Percentiles rank a stretch among this genome's conserved stretches.
phyloP scores from a whole-genome alignment of 2,113 vertebrate species.

The Campylorhamphus procurvoides region DNA sequence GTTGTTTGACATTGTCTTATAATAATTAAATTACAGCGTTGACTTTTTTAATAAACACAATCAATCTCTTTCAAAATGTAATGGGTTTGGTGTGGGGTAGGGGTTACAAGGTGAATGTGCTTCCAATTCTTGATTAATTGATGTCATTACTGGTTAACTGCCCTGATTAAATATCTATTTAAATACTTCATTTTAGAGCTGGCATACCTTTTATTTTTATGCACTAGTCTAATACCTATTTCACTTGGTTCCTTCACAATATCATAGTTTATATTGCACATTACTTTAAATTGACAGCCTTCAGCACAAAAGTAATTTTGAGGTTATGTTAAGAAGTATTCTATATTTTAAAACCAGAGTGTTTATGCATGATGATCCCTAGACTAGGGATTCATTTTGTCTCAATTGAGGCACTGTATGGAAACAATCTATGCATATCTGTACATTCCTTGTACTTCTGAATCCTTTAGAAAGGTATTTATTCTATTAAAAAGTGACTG shows the following conservation, averaged over 20 bases:
- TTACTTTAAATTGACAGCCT: not conserved
- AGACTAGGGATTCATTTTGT: not conserved
- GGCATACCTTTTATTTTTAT: conserved; percentile 27
- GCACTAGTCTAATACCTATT: not conserved
- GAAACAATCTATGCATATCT: not conserved
- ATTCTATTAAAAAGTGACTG: not conserved
- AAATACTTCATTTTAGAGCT: conserved; percentile 36
- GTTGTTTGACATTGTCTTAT: conserved; percentile 62
- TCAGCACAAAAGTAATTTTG: not conserved
- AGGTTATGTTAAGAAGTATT: not conserved
- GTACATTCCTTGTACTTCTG: not conserved
- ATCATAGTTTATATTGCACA: not conserved
- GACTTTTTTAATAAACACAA: conserved; percentile 54
- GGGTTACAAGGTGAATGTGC: conserved; percentile 60
- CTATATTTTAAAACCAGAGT: not conserved
- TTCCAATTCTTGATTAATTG: conserved; percentile 74
- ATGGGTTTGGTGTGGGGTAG: conserved; percentile 28
- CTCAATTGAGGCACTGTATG: not conserved
- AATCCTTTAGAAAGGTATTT: not conserved
- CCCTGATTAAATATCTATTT: conserved; percentile 64
- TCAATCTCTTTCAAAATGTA: conserved; percentile 65
- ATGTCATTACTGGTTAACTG: conserved; percentile 66
- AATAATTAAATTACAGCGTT: conserved; percentile 46
- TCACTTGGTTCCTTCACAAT: not conserved
- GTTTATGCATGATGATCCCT: not conserved